phyloP scores from a whole-genome alignment of 2,797 vertebrate genomes.

The Pseudomugil gertrudae region DNA sequence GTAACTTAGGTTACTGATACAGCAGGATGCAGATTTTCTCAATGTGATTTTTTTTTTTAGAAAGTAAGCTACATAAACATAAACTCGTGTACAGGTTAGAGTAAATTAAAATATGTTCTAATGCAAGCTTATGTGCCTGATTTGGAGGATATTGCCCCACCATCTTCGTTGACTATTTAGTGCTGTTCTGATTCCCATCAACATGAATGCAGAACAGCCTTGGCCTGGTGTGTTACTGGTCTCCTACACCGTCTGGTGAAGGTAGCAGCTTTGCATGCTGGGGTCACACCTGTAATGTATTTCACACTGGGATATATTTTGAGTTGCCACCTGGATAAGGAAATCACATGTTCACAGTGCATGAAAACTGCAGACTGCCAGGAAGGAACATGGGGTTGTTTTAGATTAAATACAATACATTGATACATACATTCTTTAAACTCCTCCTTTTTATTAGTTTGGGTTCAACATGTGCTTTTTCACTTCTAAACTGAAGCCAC shows the following conservation, averaged over 20 bases:
- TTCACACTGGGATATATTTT: slow-evolving; percentile 77
- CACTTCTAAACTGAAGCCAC: not conserved
- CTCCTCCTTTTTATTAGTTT: not conserved
- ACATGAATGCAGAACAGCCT: slow-evolving; percentile 31
- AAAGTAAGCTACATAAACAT: not conserved
- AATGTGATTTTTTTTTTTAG: not conserved
- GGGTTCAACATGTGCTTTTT: not conserved
- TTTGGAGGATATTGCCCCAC: not conserved
- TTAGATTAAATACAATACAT: slow-evolving; percentile 37
- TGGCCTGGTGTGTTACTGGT: slow-evolving; percentile 64
- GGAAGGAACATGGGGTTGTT: slow-evolving; percentile 74
- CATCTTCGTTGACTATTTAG: not conserved
- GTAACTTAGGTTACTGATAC: not conserved
- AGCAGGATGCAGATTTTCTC: too few relatives aligned
- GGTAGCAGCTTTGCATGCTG: slow-evolving; percentile 75
- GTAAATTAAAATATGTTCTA: not conserved
- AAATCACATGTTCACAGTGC: slow-evolving; percentile 76
- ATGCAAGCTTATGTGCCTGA: not conserved
- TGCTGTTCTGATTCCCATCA: slow-evolving; percentile 29
- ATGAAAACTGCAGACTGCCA: slow-evolving; percentile 68
- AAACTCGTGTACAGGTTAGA: not conserved
- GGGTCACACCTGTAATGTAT: slow-evolving; percentile 79
- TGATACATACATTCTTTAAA: slow-evolving; percentile 14
- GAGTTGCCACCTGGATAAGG: slow-evolving; percentile 81
- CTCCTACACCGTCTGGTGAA: slow-evolving; percentile 71